Evolutionary conservation across 1,140 invertebrate genomes (phyloP).

Genomic region (Leptestheria dahalacensis): DNA sequence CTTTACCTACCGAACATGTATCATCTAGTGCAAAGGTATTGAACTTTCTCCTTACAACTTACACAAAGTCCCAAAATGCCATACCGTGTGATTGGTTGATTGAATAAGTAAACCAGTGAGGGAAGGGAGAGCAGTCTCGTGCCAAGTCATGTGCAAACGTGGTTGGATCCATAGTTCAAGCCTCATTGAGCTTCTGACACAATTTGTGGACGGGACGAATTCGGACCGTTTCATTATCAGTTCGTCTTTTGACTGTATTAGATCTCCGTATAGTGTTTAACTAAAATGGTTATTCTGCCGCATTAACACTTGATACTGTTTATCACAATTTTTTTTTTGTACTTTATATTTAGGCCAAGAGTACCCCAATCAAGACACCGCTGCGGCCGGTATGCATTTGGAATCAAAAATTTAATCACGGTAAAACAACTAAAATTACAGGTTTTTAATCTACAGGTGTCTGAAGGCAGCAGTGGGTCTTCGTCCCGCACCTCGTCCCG

Average conservation of each 20-base stretch:
- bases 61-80: neutral
- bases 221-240: too few species aligned
- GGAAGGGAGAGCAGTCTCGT: neutral
- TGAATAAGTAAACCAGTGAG: neutral
- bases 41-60: too few species aligned
- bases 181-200: too few species aligned
- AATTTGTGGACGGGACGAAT: too few species aligned
- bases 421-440: neutral
- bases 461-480: conserved; percentile 27
- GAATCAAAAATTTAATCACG: too few species aligned
- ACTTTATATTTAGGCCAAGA: conserved; percentile 15
- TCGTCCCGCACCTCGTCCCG: conserved; percentile 42
- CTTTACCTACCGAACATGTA: conserved; percentile 75
- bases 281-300: too few species aligned
- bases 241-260: too few species aligned
- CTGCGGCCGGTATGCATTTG: conserved; percentile 16
- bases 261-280: too few species aligned
- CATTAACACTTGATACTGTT: too few species aligned
- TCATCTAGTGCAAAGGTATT: conserved; percentile 34
- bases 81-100: too few species aligned
- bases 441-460: conserved; percentile 1
- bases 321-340: conserved; percentile 10
- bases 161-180: too few species aligned
- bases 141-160: neutral
- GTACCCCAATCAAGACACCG: conserved; percentile 16